Evolutionary conservation across 2,888 invertebrate species (phyloP), one percentile per base, ranked within the genome.

Genomic region (Formica aserva): DNA sequence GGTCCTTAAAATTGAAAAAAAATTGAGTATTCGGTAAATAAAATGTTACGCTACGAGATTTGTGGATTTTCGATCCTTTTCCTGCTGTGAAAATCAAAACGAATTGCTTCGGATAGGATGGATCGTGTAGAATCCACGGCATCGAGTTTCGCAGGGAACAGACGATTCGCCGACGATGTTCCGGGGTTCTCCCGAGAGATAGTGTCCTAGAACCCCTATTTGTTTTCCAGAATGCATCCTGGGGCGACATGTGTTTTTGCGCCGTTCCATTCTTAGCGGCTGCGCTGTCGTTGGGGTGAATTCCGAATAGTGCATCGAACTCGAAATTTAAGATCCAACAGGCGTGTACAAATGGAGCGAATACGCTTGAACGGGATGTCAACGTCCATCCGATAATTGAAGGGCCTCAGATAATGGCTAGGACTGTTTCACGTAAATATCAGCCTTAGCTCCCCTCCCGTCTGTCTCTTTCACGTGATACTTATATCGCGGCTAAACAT

Each of bases 161-260:
- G 57, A 60, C 60, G 18, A 69, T 71, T 72, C 41, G 55, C 32
- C 41, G 63, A 69, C 38, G 38, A 52, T 45, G 38, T 45, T 48
- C 26, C 48, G 48, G 67, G 55, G 65, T 75, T 26, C 8, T 65
- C 65, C 32, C 45, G 35, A 32, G 13, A 52, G 62, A 52, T 52
- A n/a, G 60, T 52, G 38, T 38, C 38, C 71, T n/a, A 22, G 48
- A 48, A 81, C 74, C 87, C 81, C 83, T 87, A 86, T 87, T 87
- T 87, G 86, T 84, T 86, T 88, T 83, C 74, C 84, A 69, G 72
- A 80, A 80, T 60, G 45, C 55, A 29, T 41, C 57, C 69, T 41
- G 35, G 38, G 76, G 29, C 72, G 85, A 87, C 89, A 87, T 84
- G 84, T 84, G 87, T 86, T 87, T 65, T 82, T 71, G 29, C 57